Conservation (phyloP, 92 coral and sea anemone species). For the Chrysogorgia sp. region DNA sequence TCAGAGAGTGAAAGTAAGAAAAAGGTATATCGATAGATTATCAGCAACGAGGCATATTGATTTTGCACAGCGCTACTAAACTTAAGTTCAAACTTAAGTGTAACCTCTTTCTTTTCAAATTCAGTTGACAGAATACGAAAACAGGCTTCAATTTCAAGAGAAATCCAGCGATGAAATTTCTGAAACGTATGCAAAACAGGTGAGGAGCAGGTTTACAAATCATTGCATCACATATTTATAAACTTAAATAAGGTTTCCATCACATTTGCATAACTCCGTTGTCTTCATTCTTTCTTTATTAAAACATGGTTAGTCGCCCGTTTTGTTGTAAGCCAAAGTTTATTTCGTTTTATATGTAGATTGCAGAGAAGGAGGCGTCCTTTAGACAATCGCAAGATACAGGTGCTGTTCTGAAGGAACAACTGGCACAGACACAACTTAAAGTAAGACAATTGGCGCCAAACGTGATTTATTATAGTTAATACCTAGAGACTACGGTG, state of each 20-base stretch:
- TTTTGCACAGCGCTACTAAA: neutral
- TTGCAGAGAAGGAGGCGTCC: constrained; percentile 78
- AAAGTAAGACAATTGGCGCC: constrained; percentile 81
- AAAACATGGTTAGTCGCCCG: neutral
- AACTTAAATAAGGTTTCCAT: too few species aligned
- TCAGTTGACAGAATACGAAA: constrained; percentile 86
- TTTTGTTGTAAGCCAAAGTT: neutral
- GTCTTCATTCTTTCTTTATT: too few species aligned
- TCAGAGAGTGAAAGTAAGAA: too few species aligned
- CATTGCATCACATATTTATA: neutral
- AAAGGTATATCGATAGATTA: neutral
- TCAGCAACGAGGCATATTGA: neutral
- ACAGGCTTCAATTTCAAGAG: constrained; percentile 68
- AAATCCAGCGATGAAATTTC: constrained; percentile 73
- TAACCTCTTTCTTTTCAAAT: neutral
- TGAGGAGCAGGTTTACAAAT: constrained; percentile 10
- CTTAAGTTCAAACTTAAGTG: neutral
- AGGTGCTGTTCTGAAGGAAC: constrained; percentile 66
- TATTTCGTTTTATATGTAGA: constrained; percentile 42
- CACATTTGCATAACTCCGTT: too few species aligned
- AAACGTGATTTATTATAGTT: too few species aligned
- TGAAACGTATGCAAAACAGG: constrained; percentile 84
- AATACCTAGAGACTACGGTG: too few species aligned
- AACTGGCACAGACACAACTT: constrained; percentile 65
- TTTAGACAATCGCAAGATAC: constrained; percentile 71